Base-by-base conservation (phyloP, 2,113 vertebrate species). In the Empidonax traillii region DNA sequence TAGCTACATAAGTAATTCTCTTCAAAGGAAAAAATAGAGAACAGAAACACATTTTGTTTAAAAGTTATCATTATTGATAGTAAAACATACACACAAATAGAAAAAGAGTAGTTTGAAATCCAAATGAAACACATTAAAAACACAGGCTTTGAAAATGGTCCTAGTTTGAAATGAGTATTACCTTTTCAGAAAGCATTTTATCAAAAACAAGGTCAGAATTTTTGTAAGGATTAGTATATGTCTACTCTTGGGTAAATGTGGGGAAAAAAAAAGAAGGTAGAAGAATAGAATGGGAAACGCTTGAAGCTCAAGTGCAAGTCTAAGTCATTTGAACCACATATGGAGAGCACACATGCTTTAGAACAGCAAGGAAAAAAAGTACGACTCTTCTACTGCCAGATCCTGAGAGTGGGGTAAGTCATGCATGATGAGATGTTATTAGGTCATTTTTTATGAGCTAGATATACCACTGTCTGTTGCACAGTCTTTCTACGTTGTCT, bases 1-100 rank as follows among this genome's bases (percentile, higher is more conserved):
- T 92, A 75, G 79, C 83, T 86, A 85, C 65, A 52, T 88, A 91
- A 88, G 68, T 91, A 93, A 90, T 94, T 95, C 39, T 81, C 72
- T 88, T 92, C 61, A 93, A 93, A 95, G 44, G 79, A 86, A 24
- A 86, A 93, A 94, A 93, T 77, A 81, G 87, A 87, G 27, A 93
- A 41, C 17, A 88, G 80, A 80, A 96, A 78, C 3, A 59, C 47
- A 65, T 41, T 93, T 92, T 56, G 82, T 71, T 86, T 93, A 84
- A 90, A 92, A 93, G 61, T 96, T 86, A 90, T 68, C 52, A 81
- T 95, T 94, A 94, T 49, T 72, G 85, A 78, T 86, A 10, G 2
- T 72, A 84, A 82, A 92, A 49, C 39, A 94, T n/a, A 81, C 8
- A 67, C 7, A 59, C 7, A 90, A 67, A 86, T 41, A 81, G 52